phyloP scores from a whole-genome alignment of 1,140 invertebrate species.

The Drosophila mayri region DNA sequence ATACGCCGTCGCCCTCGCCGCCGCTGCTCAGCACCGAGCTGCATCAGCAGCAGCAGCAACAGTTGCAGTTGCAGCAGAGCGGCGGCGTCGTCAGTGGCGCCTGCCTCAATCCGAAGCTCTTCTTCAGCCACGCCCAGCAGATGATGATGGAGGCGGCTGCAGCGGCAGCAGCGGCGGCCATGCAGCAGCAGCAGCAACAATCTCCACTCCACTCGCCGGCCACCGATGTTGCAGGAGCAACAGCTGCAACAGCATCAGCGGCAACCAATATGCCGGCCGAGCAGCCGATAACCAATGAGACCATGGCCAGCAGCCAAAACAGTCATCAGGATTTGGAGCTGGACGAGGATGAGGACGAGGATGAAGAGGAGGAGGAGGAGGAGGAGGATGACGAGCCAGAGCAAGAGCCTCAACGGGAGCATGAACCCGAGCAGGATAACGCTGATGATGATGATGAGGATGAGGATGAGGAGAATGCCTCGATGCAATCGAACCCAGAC shows the following conservation, averaged over 20 bases:
- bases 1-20: slow-evolving; percentile 81
- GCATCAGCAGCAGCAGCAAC: slow-evolving; percentile 70
- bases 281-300: slow-evolving; percentile 23
- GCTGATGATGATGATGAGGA: slow-evolving; percentile 26
- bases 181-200: slow-evolving; percentile 70
- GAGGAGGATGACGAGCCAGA: slow-evolving; percentile 13
- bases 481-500: slow-evolving; percentile 73
- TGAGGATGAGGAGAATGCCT: slow-evolving; percentile 68
- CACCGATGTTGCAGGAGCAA: slow-evolving; percentile 24
- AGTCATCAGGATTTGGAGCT: slow-evolving; percentile 30
- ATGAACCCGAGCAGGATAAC: slow-evolving; percentile 1
- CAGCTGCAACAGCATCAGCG: slow-evolving; percentile 16
- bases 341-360: slow-evolving; percentile 28
- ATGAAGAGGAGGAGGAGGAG: slow-evolving; percentile 34
- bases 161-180: slow-evolving; percentile 73
- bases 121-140: slow-evolving; percentile 84
- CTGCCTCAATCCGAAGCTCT: slow-evolving; percentile 79
- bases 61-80: slow-evolving; percentile 62
- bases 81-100: slow-evolving; percentile 68
- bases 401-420: not conserved
- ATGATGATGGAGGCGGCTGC: slow-evolving; percentile 84
- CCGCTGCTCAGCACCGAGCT: slow-evolving; percentile 76
- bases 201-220: slow-evolving; percentile 72
- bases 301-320: slow-evolving; percentile 19
- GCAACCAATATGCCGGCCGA: slow-evolving; percentile 11